Conservation (phyloP, 2,797 vertebrate species). For the Buceros bicornis region DNA sequence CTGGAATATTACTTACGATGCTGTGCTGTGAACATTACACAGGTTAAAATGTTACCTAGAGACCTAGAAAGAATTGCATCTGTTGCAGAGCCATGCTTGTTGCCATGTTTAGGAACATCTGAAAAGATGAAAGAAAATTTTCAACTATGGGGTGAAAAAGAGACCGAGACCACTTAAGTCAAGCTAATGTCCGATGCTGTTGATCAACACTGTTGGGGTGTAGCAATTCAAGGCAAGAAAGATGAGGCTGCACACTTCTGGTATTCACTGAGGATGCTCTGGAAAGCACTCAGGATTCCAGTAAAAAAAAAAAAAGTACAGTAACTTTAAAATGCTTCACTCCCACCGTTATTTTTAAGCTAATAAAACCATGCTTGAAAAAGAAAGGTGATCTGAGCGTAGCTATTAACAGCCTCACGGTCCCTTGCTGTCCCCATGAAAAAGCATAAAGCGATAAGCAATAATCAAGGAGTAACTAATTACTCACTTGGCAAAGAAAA, state of each 20-base stretch:
- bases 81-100: constrained; percentile 69
- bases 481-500: constrained; percentile 32
- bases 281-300: background rate
- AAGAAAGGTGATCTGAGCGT: background rate
- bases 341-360: constrained; percentile 14
- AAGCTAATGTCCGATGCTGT: background rate
- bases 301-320: background rate
- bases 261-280: background rate
- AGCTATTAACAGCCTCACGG: constrained; percentile 11
- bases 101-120: constrained; percentile 69
- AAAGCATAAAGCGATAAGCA: constrained; percentile 33
- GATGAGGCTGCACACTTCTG: background rate
- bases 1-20: constrained; percentile 84
- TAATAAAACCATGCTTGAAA: background rate
- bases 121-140: constrained; percentile 72
- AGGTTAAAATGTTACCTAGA: constrained; percentile 87
- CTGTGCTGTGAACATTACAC: constrained; percentile 80
- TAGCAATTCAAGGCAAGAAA: constrained; percentile 34
- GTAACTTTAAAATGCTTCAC: background rate
- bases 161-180: constrained; percentile 57
- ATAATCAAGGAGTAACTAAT: constrained; percentile 30
- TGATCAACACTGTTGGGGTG: constrained; percentile 11
- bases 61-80: constrained; percentile 77
- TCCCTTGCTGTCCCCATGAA: constrained; percentile 18
- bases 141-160: constrained; percentile 54